Evolutionary conservation across 2,797 vertebrate genomes (phyloP).

Genomic region (Oreochromis mossambicus): DNA sequence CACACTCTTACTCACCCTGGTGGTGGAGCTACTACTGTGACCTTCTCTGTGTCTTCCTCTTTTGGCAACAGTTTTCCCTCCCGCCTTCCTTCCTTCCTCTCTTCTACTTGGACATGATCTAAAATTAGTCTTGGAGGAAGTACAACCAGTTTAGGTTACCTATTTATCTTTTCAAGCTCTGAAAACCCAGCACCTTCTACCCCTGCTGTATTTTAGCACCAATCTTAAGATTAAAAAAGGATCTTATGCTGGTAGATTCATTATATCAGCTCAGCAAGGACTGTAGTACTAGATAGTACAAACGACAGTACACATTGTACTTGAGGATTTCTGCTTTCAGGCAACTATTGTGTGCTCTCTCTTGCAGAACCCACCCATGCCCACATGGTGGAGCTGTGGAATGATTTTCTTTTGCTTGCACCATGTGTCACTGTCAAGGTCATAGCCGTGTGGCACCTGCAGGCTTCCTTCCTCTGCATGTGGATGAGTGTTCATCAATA

Average conservation of each 20-base stretch:
- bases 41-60: constrained; percentile 51
- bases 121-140: constrained; percentile 49
- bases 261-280: background rate
- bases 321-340: background rate
- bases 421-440: constrained; percentile 56
- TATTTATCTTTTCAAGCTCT: background rate
- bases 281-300: background rate
- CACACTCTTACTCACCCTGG: background rate
- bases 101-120: constrained; percentile 18
- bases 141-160: constrained; percentile 36
- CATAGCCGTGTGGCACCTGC: constrained; percentile 42
- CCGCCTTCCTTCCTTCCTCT: constrained; percentile 24
- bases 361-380: constrained; percentile 21
- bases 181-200: background rate
- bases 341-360: background rate
- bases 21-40: constrained; percentile 40
- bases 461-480: background rate
- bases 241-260: background rate
- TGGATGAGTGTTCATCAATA: background rate
- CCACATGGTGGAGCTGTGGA: constrained; percentile 70
- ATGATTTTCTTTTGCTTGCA: constrained; percentile 12
- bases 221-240: background rate
- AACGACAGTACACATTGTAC: background rate
- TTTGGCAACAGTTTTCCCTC: constrained; percentile 41
- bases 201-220: background rate